These are phyloP conservation scores for Lampris megalopsis DNA, from an alignment of 2,113 vertebrate genomes.

Conservation along the genomic window DNA sequence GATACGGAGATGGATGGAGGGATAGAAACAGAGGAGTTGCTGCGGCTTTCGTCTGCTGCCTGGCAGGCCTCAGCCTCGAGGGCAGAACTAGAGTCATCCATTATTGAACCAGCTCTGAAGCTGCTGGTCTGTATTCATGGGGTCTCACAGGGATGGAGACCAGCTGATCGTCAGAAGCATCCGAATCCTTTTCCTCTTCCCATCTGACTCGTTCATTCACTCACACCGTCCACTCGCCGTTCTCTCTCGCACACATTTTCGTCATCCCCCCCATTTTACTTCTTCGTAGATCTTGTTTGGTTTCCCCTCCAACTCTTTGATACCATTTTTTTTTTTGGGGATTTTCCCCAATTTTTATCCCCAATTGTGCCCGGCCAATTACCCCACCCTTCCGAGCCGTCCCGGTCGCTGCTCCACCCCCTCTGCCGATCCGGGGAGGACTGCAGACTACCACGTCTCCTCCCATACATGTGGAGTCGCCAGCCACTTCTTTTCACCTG, in stretches of 20 bases:
- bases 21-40: constrained; percentile 19
- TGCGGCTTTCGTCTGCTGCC: constrained; percentile 1
- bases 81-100: constrained; percentile 40
- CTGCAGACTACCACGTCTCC: no score
- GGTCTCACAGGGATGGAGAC: constrained; percentile 33
- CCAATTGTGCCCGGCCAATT: no score
- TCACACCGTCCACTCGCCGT: background rate
- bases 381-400: no score
- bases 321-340: no score
- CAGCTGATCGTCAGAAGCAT: constrained; percentile 47
- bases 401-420: no score
- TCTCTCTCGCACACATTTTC: background rate
- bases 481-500: no score
- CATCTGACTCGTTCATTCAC: constrained; percentile 31
- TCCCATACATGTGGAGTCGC: no score
- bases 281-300: no score
- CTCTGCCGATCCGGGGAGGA: no score
- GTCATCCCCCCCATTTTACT: background rate
- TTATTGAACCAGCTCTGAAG: constrained; percentile 50
- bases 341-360: no score
- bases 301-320: no score
- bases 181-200: constrained; percentile 20
- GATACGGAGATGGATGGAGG: background rate
- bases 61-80: background rate
- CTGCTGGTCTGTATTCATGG: constrained; percentile 42